Evolutionary conservation across 2,888 invertebrate genomes (phyloP).

Genomic region (Meloe dianella): DNA sequence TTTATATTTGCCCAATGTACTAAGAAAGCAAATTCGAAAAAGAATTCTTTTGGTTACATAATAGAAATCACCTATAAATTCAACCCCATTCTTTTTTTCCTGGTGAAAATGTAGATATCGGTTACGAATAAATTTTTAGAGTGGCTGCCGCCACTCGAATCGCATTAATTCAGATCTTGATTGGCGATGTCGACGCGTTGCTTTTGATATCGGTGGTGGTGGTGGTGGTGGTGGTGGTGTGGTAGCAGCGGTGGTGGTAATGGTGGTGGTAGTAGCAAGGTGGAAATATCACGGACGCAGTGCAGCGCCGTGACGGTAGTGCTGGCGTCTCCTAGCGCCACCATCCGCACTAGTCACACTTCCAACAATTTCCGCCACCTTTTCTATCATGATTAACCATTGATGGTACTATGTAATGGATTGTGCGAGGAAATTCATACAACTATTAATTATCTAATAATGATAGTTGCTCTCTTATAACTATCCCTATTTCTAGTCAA

Average conservation of each 20-base stretch:
- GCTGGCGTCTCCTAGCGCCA: constrained; percentile 56
- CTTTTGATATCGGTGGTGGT: background rate
- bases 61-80: constrained; percentile 1
- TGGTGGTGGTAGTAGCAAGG: constrained; percentile 29
- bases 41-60: background rate
- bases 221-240: background rate
- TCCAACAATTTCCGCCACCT: constrained; percentile 47
- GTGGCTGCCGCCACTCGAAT: constrained; percentile 11
- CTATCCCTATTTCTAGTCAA: no score
- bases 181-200: constrained; percentile 20
- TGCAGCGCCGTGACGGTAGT: constrained; percentile 54
- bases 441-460: background rate
- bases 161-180: constrained; percentile 31
- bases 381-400: constrained; percentile 45
- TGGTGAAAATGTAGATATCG: constrained; percentile 1
- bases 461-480: no score
- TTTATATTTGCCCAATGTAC: constrained; percentile 12
- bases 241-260: background rate
- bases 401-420: constrained; percentile 32
- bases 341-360: constrained; percentile 47
- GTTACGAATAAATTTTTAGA: constrained; percentile 11
- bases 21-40: background rate
- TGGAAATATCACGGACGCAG: constrained; percentile 45
- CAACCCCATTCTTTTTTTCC: background rate
- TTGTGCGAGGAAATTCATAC: background rate